Conservation (phyloP, 2,797 vertebrate genomes). For the Taenioides sp. region DNA sequence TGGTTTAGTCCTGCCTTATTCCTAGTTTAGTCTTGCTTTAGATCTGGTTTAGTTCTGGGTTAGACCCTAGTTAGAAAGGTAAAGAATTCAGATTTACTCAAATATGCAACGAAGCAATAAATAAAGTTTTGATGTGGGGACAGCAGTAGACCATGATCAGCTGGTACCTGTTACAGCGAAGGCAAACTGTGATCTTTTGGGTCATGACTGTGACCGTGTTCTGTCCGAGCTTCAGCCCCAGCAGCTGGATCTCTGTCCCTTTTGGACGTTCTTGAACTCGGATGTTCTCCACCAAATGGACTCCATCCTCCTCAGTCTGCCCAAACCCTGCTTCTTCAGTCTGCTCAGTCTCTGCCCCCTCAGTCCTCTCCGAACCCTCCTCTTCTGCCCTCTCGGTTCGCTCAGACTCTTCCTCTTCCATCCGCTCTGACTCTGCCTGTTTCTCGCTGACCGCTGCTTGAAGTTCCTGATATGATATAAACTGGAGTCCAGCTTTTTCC, state of each 20-base stretch:
- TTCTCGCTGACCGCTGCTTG: slow-evolving; percentile 69
- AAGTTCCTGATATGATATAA: slow-evolving; percentile 82
- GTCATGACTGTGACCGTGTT: slow-evolving; percentile 77
- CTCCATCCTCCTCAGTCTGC: slow-evolving; percentile 36
- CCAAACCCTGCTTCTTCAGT: slow-evolving; percentile 27
- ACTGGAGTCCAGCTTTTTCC: slow-evolving; percentile 81
- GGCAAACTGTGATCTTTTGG: slow-evolving; percentile 73
- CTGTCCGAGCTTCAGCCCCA: slow-evolving; percentile 79
- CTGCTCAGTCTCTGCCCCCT: slow-evolving; percentile 18
- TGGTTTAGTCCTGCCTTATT: too few species aligned
- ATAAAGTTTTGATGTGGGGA: background rate
- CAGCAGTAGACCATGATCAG: background rate
- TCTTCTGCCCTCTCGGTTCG: slow-evolving; percentile 32
- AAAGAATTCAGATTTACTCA: too few species aligned
- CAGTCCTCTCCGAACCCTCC: background rate
- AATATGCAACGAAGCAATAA: too few species aligned
- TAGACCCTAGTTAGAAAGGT: too few species aligned
- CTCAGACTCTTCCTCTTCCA: slow-evolving; percentile 13
- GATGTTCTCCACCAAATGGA: slow-evolving; percentile 73
- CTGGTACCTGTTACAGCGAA: slow-evolving; percentile 79
- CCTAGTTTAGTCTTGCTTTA: too few species aligned
- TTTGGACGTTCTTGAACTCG: slow-evolving; percentile 71
- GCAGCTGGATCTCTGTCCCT: slow-evolving; percentile 81
- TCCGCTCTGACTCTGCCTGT: slow-evolving; percentile 12
- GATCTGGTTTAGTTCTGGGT: too few species aligned